Conservation (phyloP, 2,797 vertebrate species). For the Botia kubotai region DNA sequence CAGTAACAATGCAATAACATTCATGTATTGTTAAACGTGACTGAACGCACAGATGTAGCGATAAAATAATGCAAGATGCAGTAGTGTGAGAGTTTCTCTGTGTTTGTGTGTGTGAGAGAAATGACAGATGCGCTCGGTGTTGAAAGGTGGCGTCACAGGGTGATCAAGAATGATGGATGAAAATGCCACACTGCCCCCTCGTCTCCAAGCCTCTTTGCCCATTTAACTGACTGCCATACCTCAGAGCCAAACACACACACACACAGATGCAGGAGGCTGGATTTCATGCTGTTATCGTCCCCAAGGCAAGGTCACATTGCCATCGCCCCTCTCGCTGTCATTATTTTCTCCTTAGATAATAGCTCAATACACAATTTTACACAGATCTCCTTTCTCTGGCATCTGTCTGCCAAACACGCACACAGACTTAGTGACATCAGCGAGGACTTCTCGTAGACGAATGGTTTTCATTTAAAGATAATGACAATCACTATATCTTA, state of each 20-base stretch:
- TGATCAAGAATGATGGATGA: constrained; percentile 90
- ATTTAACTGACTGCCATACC: constrained; percentile 49
- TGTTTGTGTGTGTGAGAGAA: neutral
- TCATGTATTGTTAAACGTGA: too few species aligned
- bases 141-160: constrained; percentile 71
- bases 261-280: constrained; percentile 63
- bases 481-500: neutral
- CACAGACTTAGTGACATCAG: neutral
- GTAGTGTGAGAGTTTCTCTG: neutral
- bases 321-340: constrained; percentile 69
- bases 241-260: constrained; percentile 41
- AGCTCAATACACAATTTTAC: constrained; percentile 66
- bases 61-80: neutral
- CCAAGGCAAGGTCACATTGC: constrained; percentile 86
- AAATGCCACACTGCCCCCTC: constrained; percentile 70
- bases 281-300: constrained; percentile 81
- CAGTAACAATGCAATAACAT: too few species aligned
- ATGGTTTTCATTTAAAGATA: neutral
- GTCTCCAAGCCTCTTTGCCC: constrained; percentile 42
- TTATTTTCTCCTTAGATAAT: constrained; percentile 67
- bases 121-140: constrained; percentile 39
- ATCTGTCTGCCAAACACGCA: constrained; percentile 46
- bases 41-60: neutral
- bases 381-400: constrained; percentile 54
- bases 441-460: neutral